Evolutionary conservation across 2,113 vertebrate genomes (phyloP).

Genomic region (Columba livia): DNA sequence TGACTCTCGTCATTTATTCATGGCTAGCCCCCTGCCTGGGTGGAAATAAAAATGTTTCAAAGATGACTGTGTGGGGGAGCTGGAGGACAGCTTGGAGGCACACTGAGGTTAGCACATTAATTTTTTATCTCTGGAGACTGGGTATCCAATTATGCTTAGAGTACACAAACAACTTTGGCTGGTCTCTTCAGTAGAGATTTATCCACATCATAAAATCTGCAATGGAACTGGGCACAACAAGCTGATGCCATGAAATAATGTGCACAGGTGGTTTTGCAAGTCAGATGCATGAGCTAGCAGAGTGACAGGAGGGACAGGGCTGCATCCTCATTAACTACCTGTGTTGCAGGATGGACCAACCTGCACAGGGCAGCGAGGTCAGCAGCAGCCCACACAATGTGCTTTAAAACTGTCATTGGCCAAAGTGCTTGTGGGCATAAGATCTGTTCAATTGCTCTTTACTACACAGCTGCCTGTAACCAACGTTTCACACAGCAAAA

Average conservation of each 20-base stretch:
- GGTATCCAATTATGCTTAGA: conserved; percentile 64
- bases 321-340: background rate
- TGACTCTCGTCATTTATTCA: conserved; percentile 71
- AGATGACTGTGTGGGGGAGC: conserved; percentile 57
- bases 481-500: background rate
- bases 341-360: background rate
- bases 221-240: background rate
- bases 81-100: conserved; percentile 62
- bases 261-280: background rate
- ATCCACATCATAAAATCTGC: conserved; percentile 45
- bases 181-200: conserved; percentile 38
- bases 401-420: background rate
- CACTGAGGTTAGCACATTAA: conserved; percentile 61
- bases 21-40: conserved; percentile 64
- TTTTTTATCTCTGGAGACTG: conserved; percentile 66
- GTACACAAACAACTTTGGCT: conserved; percentile 54
- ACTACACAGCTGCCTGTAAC: background rate
- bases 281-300: background rate
- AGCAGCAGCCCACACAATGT: background rate
- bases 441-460: background rate
- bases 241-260: background rate
- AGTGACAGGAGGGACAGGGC: background rate
- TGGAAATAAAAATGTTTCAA: conserved; percentile 70
- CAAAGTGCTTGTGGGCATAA: background rate
- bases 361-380: background rate